Evolutionary conservation across 2,888 invertebrate genomes (phyloP).

Genomic region (Campoplex nolae): DNA sequence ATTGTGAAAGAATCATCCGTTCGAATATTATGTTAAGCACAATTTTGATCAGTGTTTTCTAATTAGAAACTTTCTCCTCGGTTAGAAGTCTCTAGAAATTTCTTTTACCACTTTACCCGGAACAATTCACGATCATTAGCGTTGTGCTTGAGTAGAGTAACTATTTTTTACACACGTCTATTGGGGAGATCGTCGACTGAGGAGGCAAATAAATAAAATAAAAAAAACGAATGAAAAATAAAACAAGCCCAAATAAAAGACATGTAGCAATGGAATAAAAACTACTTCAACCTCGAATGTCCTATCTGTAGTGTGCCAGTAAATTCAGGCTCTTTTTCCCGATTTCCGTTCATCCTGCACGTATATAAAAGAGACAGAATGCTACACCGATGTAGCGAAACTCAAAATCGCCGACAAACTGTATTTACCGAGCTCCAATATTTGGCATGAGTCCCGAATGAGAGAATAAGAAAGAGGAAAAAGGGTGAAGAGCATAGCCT

Average conservation of each 20-base stretch:
- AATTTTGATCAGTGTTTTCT: no score
- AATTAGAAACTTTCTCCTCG: no score
- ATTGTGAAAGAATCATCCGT: no score
- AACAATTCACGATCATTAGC: conserved; percentile 9
- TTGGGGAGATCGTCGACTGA: conserved; percentile 16
- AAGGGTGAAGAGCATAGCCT: neutral
- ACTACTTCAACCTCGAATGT: conserved; percentile 49
- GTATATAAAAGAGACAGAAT: conserved; percentile 22
- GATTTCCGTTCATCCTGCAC: conserved; percentile 15
- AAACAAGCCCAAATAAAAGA: conserved; percentile 9
- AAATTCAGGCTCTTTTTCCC: conserved; percentile 53
- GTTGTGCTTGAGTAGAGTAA: neutral
- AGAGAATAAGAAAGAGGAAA: neutral
- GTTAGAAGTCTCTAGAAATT: no score
- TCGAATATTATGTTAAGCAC: no score
- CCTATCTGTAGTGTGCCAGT: conserved; percentile 40
- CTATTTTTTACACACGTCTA: neutral
- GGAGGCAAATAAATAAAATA: conserved; percentile 11
- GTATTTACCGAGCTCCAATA: conserved; percentile 74
- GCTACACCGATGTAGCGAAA: conserved; percentile 45
- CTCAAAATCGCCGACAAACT: conserved; percentile 72
- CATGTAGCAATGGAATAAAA: conserved; percentile 26
- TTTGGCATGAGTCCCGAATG: conserved; percentile 67
- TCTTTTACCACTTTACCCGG: neutral
- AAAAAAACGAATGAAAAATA: conserved; percentile 1